Percentiles rank a stretch among this genome's conserved stretches.
phyloP scores from a whole-genome alignment of 2,888 invertebrate species.

The Entomobrya proxima region DNA sequence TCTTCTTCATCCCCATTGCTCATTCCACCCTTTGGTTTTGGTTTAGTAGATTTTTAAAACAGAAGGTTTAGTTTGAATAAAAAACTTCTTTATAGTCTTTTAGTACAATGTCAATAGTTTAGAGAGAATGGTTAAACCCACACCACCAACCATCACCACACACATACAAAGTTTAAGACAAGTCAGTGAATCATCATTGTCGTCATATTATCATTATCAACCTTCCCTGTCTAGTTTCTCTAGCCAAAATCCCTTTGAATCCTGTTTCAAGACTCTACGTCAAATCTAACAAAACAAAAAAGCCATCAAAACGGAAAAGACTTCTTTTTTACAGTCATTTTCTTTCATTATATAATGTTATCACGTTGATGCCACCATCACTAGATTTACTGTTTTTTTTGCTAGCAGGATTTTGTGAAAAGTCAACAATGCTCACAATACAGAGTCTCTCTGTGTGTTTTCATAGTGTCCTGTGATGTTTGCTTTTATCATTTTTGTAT shows the following conservation, averaged over 20 bases:
- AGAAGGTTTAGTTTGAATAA: neutral
- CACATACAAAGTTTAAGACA: neutral
- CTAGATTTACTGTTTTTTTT: neutral
- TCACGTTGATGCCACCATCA: constrained; percentile 43
- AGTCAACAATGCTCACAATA: constrained; percentile 34
- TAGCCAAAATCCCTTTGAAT: constrained; percentile 1
- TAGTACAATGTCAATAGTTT: constrained; percentile 59
- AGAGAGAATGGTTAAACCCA: constrained; percentile 29
- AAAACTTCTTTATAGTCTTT: constrained; percentile 33
- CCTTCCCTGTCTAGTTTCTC: neutral
- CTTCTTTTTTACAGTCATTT: constrained; percentile 23
- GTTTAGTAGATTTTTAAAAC: neutral
- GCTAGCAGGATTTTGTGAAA: neutral
- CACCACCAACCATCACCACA: too few relatives aligned
- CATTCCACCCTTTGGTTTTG: constrained; percentile 14
- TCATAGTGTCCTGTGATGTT: constrained; percentile 39
- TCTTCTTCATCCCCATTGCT: neutral
- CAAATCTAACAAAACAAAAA: neutral
- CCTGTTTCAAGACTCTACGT: neutral
- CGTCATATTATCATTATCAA: neutral
- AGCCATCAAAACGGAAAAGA: neutral
- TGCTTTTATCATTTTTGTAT: neutral
- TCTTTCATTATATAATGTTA: constrained; percentile 55
- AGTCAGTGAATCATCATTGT: neutral
- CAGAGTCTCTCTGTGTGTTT: constrained; percentile 4